These are phyloP conservation scores for Suillia variegata DNA, from an alignment of 2,888 invertebrate species.

Conservation along the genomic window DNA sequence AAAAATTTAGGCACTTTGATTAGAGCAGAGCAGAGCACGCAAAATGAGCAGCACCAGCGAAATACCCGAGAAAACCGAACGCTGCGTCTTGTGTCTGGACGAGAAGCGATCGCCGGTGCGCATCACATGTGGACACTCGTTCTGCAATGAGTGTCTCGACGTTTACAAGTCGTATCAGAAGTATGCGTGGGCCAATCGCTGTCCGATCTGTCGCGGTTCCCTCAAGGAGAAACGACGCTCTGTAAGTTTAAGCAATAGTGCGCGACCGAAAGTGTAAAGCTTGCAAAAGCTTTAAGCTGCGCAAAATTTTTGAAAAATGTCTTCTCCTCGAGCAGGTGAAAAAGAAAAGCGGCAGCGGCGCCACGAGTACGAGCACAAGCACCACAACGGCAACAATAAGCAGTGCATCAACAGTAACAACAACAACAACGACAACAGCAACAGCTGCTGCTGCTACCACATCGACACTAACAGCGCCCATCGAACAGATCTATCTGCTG, in stretches of 20 bases:
- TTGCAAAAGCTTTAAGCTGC: too few species aligned
- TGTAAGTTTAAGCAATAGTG: too few species aligned
- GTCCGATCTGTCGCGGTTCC: slow-evolving; percentile 35
- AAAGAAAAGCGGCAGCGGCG: too few species aligned
- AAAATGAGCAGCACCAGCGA: neutral
- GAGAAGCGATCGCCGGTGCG: slow-evolving; percentile 33
- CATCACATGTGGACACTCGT: slow-evolving; percentile 35
- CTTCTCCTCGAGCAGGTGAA: too few species aligned
- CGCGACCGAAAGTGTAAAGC: too few species aligned
- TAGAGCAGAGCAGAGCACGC: neutral
- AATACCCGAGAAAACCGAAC: neutral
- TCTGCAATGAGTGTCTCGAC: slow-evolving; percentile 32
- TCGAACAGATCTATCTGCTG: slow-evolving; percentile 19
- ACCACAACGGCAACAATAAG: neutral
- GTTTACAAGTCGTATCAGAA: slow-evolving; percentile 30
- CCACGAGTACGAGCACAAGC: slow-evolving; percentile 17
- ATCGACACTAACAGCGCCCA: neutral
- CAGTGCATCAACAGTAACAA: neutral
- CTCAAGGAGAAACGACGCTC: slow-evolving; percentile 14
- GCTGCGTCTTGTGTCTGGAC: slow-evolving; percentile 34
- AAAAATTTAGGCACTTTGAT: neutral
- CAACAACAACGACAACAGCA: neutral
- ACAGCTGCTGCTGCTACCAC: neutral
- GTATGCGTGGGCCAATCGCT: slow-evolving; percentile 32
- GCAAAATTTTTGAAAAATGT: too few species aligned